Evolutionary conservation across 2,113 vertebrate species (phyloP), one percentile per base, ranked within the genome.

Genomic region (Ictalurus furcatus): DNA sequence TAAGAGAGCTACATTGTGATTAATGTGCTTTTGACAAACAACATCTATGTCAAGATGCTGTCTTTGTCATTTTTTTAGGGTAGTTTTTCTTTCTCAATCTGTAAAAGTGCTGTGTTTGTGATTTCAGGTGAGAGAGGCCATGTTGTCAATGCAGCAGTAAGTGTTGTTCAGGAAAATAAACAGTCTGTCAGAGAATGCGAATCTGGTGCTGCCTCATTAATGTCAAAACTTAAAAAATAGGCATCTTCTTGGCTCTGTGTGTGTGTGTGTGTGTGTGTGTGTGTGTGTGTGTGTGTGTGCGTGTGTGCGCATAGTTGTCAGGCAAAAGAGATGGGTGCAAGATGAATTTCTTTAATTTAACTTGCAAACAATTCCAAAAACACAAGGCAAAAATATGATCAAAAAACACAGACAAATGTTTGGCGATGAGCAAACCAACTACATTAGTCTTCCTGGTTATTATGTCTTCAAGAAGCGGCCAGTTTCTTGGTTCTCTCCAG

Each of bases 81-180:
- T 86, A 63, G 28, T 65, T 82, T 79, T 82, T 37, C 14, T 12
- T 59, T 86, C 21, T 85, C 67, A 37, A 63, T 83, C 40, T 83
- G 67, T 11, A 83, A 86, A 65, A 83, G 52, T 61, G 58, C 37
- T 73, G 19, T 58, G 44, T 76, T 84, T 85, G 58, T 73, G 28
- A 67, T n/a, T 71, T 30, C 28, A 52, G 25, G n/a, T 85, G 84
- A 40, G 21, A 52, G 54, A 40, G 54, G 19, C 54, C 54, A 21
- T 59, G 69, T 61, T 76, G 52, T 58, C 69, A 40, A 40, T 52
- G 54, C 48, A 76, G 85, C 52, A 54, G 52, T 76, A 76, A 56
- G 30, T n/a, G 52, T 8, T 85, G 67, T 63, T 76, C 17, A 80
- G 54, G 65, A 67, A 85, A 90, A 88, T 88, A 90, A 85, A 61